Evolutionary conservation across 2,797 vertebrate species (phyloP).

Genomic region (Sebastes steindachneri): DNA sequence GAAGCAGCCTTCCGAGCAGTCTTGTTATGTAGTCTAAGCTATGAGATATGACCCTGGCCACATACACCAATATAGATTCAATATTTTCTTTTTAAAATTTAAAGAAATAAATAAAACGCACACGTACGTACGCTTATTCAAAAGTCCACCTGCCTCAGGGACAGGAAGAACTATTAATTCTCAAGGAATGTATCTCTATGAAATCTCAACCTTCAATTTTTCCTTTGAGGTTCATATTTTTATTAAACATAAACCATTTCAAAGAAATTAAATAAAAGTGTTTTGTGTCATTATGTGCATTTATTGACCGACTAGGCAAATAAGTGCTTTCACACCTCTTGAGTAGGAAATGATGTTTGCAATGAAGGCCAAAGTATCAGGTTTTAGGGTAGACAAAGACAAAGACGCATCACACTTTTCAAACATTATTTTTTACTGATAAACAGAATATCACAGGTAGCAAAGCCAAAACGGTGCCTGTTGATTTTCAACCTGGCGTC

Average conservation of each 20-base stretch:
- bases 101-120: background rate
- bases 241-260: background rate
- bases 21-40: background rate
- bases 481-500: background rate
- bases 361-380: background rate
- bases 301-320: background rate
- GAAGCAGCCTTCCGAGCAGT: background rate
- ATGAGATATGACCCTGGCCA: background rate
- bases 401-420: background rate
- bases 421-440: background rate
- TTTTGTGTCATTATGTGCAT: background rate
- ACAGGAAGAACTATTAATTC: background rate
- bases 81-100: too few species aligned
- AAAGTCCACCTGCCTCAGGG: background rate
- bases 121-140: background rate
- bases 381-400: background rate
- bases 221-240: conserved; percentile 28
- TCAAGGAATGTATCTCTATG: background rate
- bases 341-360: background rate
- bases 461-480: background rate
- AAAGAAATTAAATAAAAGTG: conserved; percentile 5
- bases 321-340: background rate
- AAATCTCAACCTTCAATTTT: conserved; percentile 5
- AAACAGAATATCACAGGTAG: background rate
- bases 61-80: background rate